Percentiles rank a stretch among this genome's conserved stretches.
Conservation (phyloP, 2,888 invertebrate genomes). For the Rotaria socialis region DNA sequence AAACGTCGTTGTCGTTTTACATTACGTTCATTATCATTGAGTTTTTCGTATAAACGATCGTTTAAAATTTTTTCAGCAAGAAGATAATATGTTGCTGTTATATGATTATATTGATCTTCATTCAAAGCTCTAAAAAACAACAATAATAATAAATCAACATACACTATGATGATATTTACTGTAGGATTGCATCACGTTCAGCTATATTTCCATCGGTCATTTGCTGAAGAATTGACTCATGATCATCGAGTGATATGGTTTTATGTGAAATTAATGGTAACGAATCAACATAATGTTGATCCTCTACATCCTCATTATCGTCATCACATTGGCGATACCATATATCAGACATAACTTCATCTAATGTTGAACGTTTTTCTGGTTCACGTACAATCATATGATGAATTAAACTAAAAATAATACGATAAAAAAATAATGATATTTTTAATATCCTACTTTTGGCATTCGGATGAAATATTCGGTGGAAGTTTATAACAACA, state of each 20-base stretch:
- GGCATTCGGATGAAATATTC: constrained; percentile 79
- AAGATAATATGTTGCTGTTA: constrained; percentile 94
- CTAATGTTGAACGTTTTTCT: constrained; percentile 77
- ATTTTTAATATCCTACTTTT: constrained; percentile 59
- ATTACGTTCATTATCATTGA: neutral
- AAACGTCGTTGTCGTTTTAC: constrained; percentile 5
- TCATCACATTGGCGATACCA: constrained; percentile 65
- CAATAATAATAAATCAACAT: neutral
- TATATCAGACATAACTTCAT: constrained; percentile 78
- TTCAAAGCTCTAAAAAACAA: constrained; percentile 72
- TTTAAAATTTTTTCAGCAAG: constrained; percentile 82
- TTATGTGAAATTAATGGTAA: constrained; percentile 78
- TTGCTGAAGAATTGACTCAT: constrained; percentile 81
- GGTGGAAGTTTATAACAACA: constrained; percentile 89
- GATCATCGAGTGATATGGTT: constrained; percentile 84
- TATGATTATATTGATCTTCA: constrained; percentile 91
- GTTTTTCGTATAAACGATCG: neutral
- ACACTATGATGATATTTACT: constrained; percentile 64
- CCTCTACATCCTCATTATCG: constrained; percentile 57
- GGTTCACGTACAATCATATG: constrained; percentile 90
- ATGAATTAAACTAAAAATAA: constrained; percentile 67
- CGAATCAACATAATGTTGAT: constrained; percentile 64
- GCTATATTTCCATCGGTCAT: constrained; percentile 94
- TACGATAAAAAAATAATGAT: constrained; percentile 52
- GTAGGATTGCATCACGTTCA: constrained; percentile 83